Conservation (phyloP, 2,797 vertebrate species). For the Chaetodon trifasciatus region DNA sequence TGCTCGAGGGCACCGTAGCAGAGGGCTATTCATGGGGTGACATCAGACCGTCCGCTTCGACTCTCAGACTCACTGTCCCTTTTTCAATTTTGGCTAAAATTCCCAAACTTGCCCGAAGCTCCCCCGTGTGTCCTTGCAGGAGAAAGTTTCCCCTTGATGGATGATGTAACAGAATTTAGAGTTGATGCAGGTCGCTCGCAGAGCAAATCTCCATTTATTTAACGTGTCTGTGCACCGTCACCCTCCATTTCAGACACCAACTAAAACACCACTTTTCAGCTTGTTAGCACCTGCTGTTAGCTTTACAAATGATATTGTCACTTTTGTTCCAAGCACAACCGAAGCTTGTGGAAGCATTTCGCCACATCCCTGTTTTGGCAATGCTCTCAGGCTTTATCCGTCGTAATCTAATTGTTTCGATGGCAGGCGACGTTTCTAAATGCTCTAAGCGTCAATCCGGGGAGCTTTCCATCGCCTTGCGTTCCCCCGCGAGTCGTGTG, state of each 20-base stretch:
- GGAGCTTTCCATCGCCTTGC: slow-evolving; percentile 19
- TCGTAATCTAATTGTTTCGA: slow-evolving; percentile 46
- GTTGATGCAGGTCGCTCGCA: slow-evolving; percentile 24
- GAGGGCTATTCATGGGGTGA: slow-evolving; percentile 35
- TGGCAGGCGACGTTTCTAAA: slow-evolving; percentile 22
- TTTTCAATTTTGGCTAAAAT: slow-evolving; percentile 39
- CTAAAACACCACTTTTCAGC: not conserved
- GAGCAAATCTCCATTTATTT: slow-evolving; percentile 12
- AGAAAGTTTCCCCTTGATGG: slow-evolving; percentile 35
- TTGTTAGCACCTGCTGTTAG: slow-evolving; percentile 22
- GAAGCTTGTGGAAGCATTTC: slow-evolving; percentile 27
- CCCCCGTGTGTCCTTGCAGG: slow-evolving; percentile 29
- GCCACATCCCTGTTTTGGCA: slow-evolving; percentile 20
- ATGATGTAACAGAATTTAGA: slow-evolving; percentile 52
- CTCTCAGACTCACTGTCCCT: slow-evolving; percentile 29
- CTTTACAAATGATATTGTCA: slow-evolving; percentile 18
- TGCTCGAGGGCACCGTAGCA: slow-evolving; percentile 42
- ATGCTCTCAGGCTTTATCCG: slow-evolving; percentile 13
- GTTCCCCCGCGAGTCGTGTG: slow-evolving; percentile 17
- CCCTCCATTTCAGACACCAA: slow-evolving; percentile 13
- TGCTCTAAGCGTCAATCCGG: slow-evolving; percentile 16
- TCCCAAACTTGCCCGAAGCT: slow-evolving; percentile 28
- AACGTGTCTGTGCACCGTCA: not conserved
- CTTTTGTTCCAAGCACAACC: slow-evolving; percentile 27
- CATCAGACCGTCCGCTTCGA: slow-evolving; percentile 48